Evolutionary conservation across 2,797 vertebrate genomes (phyloP), one percentile per base, ranked within the genome.

Genomic region (Schizothorax lantsangensis): DNA sequence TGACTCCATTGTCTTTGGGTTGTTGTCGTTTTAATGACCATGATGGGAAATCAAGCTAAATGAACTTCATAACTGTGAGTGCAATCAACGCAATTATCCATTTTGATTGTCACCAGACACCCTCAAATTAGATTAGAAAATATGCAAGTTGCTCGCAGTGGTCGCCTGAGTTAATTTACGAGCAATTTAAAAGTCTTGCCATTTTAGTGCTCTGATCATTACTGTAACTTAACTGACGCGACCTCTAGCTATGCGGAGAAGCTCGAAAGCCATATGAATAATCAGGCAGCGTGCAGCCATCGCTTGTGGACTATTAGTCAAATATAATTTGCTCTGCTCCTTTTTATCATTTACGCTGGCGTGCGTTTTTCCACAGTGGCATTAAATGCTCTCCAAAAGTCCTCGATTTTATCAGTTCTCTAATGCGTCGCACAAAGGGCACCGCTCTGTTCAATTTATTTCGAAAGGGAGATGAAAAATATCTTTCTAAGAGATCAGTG

Each of bases 41-140:
- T 33, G 66, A 85, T 89, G 79, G 90, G 90, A 88, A 90, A 90
- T 89, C 88, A 90, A 89, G 86, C 85, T 86, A 88, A 82, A 89
- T 89, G 89, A 90, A 85, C 88, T 79, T 87, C 84, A 89, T 87
- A 89, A 84, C 79, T 40, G 79, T 54, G 86, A 90, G 88, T 85
- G 89, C 83, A 89, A 79, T 87, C 82, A 89, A 79, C 33, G 69
- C 72, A 90, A 89, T 90, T 90, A 89, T 89, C 88, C 69, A 77
- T 79, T 88, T 86, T 89, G 88, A 89, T 89, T 90, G 87, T 89
- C 88, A 90, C 83, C 84, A 86, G 82, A 89, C 88, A 89, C 83
- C 79, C 88, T 88, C 80, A 90, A 87, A 89, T 89, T 90, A 90
- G 83, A 85, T 87, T 54, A 73, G 71, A 88, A 90, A 89, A 89